These are phyloP conservation scores for Lasioglossum oenotherae DNA, from an alignment of 2,888 invertebrate genomes.

Conservation along the genomic window DNA sequence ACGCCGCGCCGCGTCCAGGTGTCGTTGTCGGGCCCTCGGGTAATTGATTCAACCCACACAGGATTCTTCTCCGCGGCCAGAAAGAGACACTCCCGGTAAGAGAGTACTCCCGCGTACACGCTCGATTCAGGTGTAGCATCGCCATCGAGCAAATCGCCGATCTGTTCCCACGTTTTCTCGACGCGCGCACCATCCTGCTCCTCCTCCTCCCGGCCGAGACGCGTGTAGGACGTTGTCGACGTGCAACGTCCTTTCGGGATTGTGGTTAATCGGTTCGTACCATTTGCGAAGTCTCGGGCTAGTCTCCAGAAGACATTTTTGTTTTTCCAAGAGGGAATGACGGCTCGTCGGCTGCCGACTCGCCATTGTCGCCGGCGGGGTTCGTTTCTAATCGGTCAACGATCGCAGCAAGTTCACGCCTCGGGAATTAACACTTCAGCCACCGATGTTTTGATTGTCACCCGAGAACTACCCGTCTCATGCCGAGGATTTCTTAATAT, in stretches of 20 bases:
- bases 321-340: neutral
- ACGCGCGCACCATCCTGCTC: conserved; percentile 21
- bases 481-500: neutral
- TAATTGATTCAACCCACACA: conserved; percentile 74
- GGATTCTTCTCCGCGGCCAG: neutral
- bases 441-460: neutral
- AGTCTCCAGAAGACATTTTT: neutral
- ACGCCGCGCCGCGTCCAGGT: conserved; percentile 53
- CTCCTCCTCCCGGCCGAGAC: conserved; percentile 27
- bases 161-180: conserved; percentile 72
- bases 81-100: conserved; percentile 23
- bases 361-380: neutral
- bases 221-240: conserved; percentile 64
- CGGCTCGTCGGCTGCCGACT: conserved; percentile 15
- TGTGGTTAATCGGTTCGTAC: conserved; percentile 17
- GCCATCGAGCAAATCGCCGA: conserved; percentile 68
- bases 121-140: conserved; percentile 53
- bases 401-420: neutral
- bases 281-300: conserved; percentile 8
- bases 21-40: conserved; percentile 53
- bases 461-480: neutral
- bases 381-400: conserved; percentile 12
- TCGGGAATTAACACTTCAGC: neutral
- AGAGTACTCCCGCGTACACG: conserved; percentile 32
- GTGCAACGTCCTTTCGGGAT: conserved; percentile 22